A percentile compares a stretch with the other conserved stretches of the same genome.
Conservation (phyloP, 2,888 invertebrate genomes). For the Mythimna impura region DNA sequence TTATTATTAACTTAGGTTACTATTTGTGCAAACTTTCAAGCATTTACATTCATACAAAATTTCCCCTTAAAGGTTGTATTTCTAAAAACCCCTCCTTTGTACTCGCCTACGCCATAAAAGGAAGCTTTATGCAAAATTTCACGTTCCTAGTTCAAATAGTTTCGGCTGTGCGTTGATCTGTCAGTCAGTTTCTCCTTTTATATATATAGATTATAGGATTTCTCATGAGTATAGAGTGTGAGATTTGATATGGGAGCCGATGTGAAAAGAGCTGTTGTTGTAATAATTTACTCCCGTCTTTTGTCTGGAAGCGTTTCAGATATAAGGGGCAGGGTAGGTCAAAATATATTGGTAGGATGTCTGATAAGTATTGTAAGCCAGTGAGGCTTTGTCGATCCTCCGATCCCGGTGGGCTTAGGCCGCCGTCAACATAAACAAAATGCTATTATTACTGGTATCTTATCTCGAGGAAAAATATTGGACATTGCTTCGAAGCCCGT, state of each 20-base stretch:
- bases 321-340: slow-evolving; percentile 54
- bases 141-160: too few species aligned
- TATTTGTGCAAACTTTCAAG: too few species aligned
- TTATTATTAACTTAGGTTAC: too few species aligned
- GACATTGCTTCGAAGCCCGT: slow-evolving; percentile 72
- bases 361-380: slow-evolving; percentile 72
- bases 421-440: slow-evolving; percentile 88
- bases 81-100: too few species aligned
- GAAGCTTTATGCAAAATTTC: too few species aligned
- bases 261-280: slow-evolving; percentile 33
- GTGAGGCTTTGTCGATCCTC: slow-evolving; percentile 59
- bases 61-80: too few species aligned
- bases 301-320: background rate
- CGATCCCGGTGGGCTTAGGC: slow-evolving; percentile 77
- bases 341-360: slow-evolving; percentile 67
- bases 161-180: too few species aligned
- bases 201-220: slow-evolving; percentile 62
- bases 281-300: slow-evolving; percentile 8
- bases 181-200: too few species aligned
- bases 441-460: slow-evolving; percentile 86
- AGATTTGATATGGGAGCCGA: slow-evolving; percentile 69
- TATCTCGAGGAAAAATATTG: slow-evolving; percentile 83
- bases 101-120: too few species aligned
- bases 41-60: too few species aligned
- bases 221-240: slow-evolving; percentile 72